Conservation (phyloP, 1,140 invertebrate genomes). For the Hesperophylax magnus region DNA sequence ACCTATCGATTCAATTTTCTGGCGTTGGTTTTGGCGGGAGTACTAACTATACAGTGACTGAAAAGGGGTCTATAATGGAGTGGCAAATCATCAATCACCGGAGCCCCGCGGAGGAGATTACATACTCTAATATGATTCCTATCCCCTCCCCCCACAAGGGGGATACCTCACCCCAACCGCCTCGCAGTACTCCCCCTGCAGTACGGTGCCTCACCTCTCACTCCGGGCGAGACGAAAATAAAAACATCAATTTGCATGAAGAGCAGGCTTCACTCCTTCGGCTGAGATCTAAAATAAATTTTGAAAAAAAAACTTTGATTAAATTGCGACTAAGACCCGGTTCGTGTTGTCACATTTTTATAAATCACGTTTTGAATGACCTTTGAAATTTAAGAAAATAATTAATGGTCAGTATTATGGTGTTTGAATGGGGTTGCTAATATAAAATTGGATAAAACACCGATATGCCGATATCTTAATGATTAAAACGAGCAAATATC, state of each 20-base stretch:
- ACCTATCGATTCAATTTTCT: constrained; percentile 30
- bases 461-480: too few species aligned
- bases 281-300: neutral
- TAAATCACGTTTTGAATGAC: too few species aligned
- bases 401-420: too few species aligned
- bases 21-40: constrained; percentile 3
- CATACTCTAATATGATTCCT: constrained; percentile 35
- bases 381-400: too few species aligned
- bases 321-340: too few species aligned
- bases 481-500: too few species aligned
- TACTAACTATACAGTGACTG: constrained; percentile 15
- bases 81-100: constrained; percentile 40
- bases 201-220: neutral
- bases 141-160: neutral
- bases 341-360: too few species aligned
- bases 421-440: too few species aligned
- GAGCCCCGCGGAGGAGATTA: constrained; percentile 36
- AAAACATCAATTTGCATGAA: constrained; percentile 48
- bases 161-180: neutral
- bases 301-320: too few species aligned
- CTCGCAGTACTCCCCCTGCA: neutral
- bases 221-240: constrained; percentile 41
- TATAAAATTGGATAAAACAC: too few species aligned
- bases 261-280: constrained; percentile 23
- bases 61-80: constrained; percentile 36